phyloP scores from a whole-genome alignment of 1,140 invertebrate species.

The Bombus pascuorum region DNA sequence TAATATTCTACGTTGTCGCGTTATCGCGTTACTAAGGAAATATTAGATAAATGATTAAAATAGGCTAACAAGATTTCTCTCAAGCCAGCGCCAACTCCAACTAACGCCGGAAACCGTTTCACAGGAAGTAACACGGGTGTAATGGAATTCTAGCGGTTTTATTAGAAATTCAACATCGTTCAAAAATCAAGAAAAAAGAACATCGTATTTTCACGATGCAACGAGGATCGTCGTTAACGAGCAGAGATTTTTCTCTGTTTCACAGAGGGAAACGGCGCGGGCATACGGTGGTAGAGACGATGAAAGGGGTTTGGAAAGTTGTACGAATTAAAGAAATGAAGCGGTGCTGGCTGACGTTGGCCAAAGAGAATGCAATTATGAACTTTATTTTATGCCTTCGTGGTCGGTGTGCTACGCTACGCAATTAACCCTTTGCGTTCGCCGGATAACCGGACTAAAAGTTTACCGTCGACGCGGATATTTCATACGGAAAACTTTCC shows the following conservation, averaged over 20 bases:
- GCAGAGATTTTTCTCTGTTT: background rate
- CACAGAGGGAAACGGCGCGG: background rate
- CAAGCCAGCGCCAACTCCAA: too few species aligned
- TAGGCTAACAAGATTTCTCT: too few species aligned
- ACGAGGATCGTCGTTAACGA: background rate
- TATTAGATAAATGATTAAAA: too few species aligned
- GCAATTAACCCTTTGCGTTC: conserved; percentile 43
- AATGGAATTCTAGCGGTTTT: too few species aligned
- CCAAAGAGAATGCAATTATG: conserved; percentile 45
- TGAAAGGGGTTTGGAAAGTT: conserved; percentile 4
- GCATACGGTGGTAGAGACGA: too few species aligned
- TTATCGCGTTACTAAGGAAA: too few species aligned
- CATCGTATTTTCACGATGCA: background rate
- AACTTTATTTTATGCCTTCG: conserved; percentile 38
- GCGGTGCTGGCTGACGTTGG: background rate
- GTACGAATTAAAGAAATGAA: conserved; percentile 40
- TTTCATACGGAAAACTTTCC: conserved; percentile 23
- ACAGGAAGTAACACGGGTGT: too few species aligned
- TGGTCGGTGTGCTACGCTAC: background rate
- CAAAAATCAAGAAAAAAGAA: background rate
- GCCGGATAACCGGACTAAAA: conserved; percentile 8
- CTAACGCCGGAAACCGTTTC: too few species aligned
- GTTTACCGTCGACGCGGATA: conserved; percentile 14
- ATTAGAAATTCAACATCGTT: too few species aligned
- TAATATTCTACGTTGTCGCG: too few species aligned